These are phyloP conservation scores for Nixonia krombeini DNA, from an alignment of 1,140 invertebrate species.

Conservation along the genomic window DNA sequence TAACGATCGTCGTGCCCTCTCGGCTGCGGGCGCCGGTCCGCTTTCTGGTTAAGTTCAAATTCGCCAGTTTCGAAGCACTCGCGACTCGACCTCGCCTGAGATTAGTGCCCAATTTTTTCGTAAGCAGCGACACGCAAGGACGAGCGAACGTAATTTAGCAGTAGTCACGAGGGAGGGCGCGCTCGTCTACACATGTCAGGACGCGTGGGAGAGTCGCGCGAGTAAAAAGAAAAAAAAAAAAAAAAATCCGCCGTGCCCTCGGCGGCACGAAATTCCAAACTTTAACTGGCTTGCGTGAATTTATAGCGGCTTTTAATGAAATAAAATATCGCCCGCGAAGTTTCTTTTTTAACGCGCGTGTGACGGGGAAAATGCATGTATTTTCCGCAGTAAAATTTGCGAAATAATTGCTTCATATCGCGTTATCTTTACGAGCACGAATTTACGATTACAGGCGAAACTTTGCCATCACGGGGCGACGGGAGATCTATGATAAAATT, in stretches of 20 bases:
- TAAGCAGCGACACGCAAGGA: conserved; percentile 23
- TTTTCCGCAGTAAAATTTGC: no score
- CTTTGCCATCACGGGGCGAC: no score
- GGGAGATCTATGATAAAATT: no score
- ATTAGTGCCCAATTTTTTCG: conserved; percentile 37
- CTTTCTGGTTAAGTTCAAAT: conserved; percentile 26
- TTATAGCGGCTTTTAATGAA: conserved; percentile 29
- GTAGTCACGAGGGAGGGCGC: conserved; percentile 7
- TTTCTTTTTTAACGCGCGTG: no score
- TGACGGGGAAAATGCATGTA: no score
- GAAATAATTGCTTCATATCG: no score
- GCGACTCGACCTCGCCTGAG: conserved; percentile 18
- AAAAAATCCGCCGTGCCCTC: neutral
- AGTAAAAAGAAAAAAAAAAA: no score
- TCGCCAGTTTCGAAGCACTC: conserved; percentile 27
- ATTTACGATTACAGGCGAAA: no score
- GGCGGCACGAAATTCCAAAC: conserved; percentile 20
- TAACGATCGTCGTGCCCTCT: conserved; percentile 40
- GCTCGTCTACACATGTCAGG: neutral
- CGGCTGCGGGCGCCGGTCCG: conserved; percentile 10
- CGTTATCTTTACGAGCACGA: no score
- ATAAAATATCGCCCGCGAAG: conserved; percentile 36
- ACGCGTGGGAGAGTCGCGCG: no score
- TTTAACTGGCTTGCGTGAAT: conserved; percentile 18
- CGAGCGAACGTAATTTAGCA: conserved; percentile 16